Conservation (phyloP, 2,113 vertebrate genomes). For the Crotalus viridis region DNA sequence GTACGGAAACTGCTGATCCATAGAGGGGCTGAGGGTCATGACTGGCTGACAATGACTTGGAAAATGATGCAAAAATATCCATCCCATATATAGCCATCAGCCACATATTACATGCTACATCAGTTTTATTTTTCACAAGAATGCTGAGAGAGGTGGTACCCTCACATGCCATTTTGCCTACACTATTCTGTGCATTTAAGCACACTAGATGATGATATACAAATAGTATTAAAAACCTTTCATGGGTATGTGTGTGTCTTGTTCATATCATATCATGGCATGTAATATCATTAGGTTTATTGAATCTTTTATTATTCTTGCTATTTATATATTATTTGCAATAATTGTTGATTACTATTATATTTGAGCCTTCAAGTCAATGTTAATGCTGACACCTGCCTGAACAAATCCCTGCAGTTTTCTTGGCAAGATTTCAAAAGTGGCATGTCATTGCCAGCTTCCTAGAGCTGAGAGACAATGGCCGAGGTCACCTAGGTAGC, state of each 20-base stretch:
- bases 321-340: neutral
- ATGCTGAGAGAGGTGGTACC: neutral
- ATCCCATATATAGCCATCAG: neutral
- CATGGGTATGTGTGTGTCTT: neutral
- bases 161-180: neutral
- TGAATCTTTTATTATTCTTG: neutral
- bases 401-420: neutral
- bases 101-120: neutral
- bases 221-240: neutral
- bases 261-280: neutral
- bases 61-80: neutral
- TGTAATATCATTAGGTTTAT: neutral
- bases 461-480: neutral
- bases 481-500: neutral
- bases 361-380: neutral
- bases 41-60: neutral
- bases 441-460: neutral
- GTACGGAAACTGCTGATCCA: neutral
- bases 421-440: neutral
- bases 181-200: neutral
- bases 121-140: neutral
- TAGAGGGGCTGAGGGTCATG: neutral
- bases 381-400: neutral
- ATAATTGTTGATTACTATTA: neutral
- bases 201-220: neutral